Conservation (phyloP, 2,888 invertebrate genomes). For the Callyntrura sp. region DNA sequence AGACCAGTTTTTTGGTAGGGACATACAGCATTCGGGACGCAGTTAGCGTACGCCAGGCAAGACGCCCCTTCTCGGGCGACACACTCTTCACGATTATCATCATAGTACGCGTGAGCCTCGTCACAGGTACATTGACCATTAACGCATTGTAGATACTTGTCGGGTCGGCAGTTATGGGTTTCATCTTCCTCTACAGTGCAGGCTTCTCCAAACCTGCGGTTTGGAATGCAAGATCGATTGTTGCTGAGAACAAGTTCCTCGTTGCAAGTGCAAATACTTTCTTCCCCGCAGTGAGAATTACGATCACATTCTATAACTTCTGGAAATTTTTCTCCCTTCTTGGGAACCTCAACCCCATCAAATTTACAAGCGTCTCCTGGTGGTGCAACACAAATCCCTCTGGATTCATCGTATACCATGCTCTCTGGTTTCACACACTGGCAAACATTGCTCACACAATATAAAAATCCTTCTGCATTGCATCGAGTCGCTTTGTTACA, state of each 20-base stretch:
- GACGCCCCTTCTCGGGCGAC: constrained; percentile 55
- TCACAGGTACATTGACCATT: constrained; percentile 49
- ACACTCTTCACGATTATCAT: constrained; percentile 60
- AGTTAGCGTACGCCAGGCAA: constrained; percentile 59
- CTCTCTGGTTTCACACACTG: constrained; percentile 59
- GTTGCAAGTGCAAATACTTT: constrained; percentile 60
- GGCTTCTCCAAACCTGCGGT: constrained; percentile 49
- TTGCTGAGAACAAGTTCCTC: constrained; percentile 48
- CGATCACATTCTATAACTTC: constrained; percentile 56
- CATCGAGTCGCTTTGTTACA: constrained; percentile 57
- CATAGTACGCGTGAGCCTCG: constrained; percentile 49
- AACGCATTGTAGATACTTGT: constrained; percentile 55
- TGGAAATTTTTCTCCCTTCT: constrained; percentile 54
- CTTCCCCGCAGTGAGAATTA: constrained; percentile 53
- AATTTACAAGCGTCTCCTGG: constrained; percentile 62
- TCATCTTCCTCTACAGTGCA: constrained; percentile 64
- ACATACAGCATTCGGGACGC: constrained; percentile 60
- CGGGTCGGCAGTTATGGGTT: constrained; percentile 62
- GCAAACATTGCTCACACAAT: constrained; percentile 57
- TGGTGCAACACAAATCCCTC: constrained; percentile 48
- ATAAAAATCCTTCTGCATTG: constrained; percentile 31
- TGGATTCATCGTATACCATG: constrained; percentile 55
- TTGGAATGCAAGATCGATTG: constrained; percentile 67
- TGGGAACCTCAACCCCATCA: constrained; percentile 41
- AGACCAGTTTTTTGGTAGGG: constrained; percentile 53